Conservation (phyloP, 2,797 vertebrate genomes). For the Iguana delicatissima region DNA sequence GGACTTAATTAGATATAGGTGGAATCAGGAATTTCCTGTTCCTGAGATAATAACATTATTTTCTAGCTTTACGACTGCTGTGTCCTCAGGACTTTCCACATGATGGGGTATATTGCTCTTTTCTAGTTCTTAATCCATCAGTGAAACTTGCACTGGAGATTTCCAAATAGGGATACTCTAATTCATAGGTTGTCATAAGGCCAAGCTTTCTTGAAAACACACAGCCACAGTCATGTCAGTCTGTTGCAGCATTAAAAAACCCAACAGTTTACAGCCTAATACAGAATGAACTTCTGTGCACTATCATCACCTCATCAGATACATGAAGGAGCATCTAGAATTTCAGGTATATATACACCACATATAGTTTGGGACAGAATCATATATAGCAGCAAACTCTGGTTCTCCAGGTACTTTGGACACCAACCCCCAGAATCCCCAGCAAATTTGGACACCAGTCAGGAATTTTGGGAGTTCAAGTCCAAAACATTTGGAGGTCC, state of each 20-base stretch:
- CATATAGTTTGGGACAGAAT: no score
- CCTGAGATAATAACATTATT: background rate
- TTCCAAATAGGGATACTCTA: background rate
- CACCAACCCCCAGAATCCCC: background rate
- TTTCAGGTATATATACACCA: no score
- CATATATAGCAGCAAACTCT: no score
- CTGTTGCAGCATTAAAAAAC: no score
- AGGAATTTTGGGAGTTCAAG: background rate
- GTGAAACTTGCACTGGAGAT: background rate
- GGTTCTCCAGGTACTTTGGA: background rate
- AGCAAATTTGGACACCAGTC: background rate
- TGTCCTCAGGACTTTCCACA: background rate
- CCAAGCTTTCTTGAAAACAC: no score
- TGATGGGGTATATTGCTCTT: background rate
- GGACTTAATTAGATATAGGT: background rate
- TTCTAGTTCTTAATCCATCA: background rate
- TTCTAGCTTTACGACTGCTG: background rate
- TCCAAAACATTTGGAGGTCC: background rate
- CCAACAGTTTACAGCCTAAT: background rate
- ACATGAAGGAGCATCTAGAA: no score
- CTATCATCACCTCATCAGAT: background rate
- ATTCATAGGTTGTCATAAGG: no score
- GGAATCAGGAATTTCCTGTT: background rate
- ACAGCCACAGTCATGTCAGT: background rate
- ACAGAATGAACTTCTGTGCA: no score